Evolutionary conservation across 2,113 vertebrate species (phyloP).

Genomic region (Tinamus guttatus): DNA sequence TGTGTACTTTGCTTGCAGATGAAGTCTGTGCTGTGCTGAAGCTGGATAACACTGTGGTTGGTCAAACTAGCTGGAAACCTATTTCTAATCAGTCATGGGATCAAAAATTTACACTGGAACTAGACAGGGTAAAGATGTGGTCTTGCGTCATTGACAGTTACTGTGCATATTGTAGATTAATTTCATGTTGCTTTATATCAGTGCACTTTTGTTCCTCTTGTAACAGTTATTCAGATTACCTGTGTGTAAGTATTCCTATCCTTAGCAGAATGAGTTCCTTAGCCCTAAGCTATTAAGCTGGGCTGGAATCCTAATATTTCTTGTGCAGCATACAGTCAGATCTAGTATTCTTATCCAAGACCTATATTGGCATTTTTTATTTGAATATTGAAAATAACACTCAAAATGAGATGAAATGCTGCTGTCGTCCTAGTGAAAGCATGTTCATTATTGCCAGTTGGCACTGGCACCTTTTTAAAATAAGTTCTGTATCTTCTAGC

Average conservation of each 20-base stretch:
- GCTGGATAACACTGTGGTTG: constrained; percentile 98
- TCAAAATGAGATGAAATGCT: not conserved
- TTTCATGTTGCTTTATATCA: not conserved
- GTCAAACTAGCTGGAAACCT: constrained; percentile 96
- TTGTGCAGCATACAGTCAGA: not conserved
- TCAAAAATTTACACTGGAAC: constrained; percentile 99
- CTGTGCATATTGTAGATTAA: not conserved
- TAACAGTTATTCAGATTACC: not conserved
- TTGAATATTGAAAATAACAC: not conserved
- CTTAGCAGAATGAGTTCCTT: not conserved
- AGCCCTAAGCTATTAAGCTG: not conserved
- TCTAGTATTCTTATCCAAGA: not conserved
- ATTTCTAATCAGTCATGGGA: constrained; percentile 99
- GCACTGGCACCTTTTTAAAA: not conserved
- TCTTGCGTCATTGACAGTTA: not conserved
- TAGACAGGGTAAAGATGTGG: constrained; percentile 91
- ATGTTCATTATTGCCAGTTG: not conserved
- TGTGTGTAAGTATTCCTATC: not conserved
- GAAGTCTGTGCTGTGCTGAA: constrained; percentile 98
- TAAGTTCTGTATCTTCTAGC: not conserved
- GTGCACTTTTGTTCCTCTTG: too few relatives aligned
- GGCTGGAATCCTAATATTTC: not conserved
- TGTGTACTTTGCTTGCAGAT: constrained; percentile 85
- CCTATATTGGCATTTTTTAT: not conserved
- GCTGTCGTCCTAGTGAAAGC: not conserved